Percentiles rank a stretch among this genome's conserved stretches.
Conservation (phyloP, 2,888 invertebrate genomes). For the Melanotus villosus region DNA sequence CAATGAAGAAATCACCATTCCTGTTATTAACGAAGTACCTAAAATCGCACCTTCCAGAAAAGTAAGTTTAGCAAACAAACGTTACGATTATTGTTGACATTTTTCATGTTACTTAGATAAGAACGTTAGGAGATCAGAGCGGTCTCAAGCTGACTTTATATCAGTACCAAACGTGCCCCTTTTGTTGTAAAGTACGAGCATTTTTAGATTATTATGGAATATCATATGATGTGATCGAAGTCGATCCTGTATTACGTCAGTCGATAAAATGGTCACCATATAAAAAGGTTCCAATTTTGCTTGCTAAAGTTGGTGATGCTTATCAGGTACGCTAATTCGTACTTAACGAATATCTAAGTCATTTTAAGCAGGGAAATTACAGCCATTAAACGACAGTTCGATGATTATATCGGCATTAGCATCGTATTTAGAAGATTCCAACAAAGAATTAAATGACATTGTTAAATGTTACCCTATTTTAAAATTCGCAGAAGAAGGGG, state of each 20-base stretch:
- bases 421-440: conserved; percentile 79
- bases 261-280: conserved; percentile 95
- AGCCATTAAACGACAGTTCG: conserved; percentile 94
- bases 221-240: conserved; percentile 96
- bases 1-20: conserved; percentile 66
- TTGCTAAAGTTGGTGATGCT: conserved; percentile 78
- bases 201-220: conserved; percentile 94
- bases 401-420: conserved; percentile 92
- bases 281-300: conserved; percentile 94
- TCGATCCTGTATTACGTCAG: conserved; percentile 93
- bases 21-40: conserved; percentile 63
- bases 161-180: conserved; percentile 98
- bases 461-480: conserved; percentile 84
- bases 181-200: conserved; percentile 95
- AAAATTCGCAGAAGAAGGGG: conserved; percentile 76
- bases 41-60: conserved; percentile 68
- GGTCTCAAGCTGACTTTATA: conserved; percentile 89
- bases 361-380: conserved; percentile 48
- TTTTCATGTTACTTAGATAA: conserved; percentile 73
- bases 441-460: conserved; percentile 77
- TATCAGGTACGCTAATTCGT: conserved; percentile 74
- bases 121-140: conserved; percentile 75
- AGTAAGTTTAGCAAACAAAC: conserved; percentile 60
- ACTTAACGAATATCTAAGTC: neutral
- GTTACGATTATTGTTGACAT: neutral